Evolutionary conservation across 1,140 invertebrate genomes (phyloP), one percentile per base, ranked within the genome.

Genomic region (Cyclina sinensis): DNA sequence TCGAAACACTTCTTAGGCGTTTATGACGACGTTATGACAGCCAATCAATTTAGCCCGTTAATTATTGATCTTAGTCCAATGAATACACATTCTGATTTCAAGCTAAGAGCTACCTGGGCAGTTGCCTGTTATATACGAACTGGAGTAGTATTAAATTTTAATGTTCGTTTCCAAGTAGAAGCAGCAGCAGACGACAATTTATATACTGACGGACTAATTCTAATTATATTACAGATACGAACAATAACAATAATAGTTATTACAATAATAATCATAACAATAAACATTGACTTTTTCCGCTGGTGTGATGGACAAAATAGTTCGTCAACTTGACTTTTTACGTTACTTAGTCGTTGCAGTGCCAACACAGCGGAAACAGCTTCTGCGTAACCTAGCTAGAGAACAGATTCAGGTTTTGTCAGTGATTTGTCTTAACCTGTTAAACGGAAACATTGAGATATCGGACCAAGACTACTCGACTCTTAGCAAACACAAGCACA

Each of bases 401-500:
- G 57, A 62, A n/a, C 57, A 62, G 57, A 27, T 62, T 27, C 57
- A 62, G 14, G 57, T 62, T 27, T 11, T 62, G 5, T 62, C 57
- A 0, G 57, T 27, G 27, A 27, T 62, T 27, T 62, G 57, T 27
- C 57, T 62, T 4, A 62, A 62, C 14, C 57, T 62, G 21, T 14
- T 62, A 7, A 21, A 62, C 57, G 57, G 57, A 24, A 62, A 62
- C 57, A 27, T 62, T 5, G 57, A 62, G 24, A 62, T 62, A 27
- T 1, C 57, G 57, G 57, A 62, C 57, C n/a, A 62, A 24, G 57
- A 62, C 57, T 62, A 27, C 7, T 27, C 27, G 14, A 24, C 57
- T 62, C 57, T 62, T 11, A 62, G 57, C 57, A 62, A 62, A 62
- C 57, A 62, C 57, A 62, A 62, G 14, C 24, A 62, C 57, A 62